Base-by-base conservation (phyloP, 2,888 invertebrate species). In the Harmothoe impar region DNA sequence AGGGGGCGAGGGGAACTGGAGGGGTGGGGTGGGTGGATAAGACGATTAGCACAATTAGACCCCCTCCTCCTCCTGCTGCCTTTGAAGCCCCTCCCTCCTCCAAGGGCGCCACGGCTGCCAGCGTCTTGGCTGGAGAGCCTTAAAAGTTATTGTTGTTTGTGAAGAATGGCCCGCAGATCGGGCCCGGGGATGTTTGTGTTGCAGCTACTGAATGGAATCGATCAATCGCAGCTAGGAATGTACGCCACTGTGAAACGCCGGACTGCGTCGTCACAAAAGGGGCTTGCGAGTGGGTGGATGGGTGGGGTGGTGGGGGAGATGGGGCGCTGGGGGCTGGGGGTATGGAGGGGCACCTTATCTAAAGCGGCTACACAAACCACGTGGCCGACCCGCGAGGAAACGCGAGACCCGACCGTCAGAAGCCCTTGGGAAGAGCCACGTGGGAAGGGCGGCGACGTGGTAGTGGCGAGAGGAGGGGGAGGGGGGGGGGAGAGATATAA, bases 331-430 rank as follows among this genome's bases (percentile, higher is more conserved):
- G 23, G 62, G 20, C 3, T 3, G 23, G 62, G 62, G 62, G 25
- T 3, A 15, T 3, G 62, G 1, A 15, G 20, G 15, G 77, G 25
- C 77, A 77, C 25, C 77, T 77, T 77, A n/a, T 77, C 77, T 77
- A 77, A 77, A 77, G 77, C 77, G 0, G 25, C 35, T 81, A 81
- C 81, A 81, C 81, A 81, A 81, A 81, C 81, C 81, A 81, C 81
- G 81, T 81, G 81, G 81, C 81, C 81, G 17, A 10, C 35, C 81
- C 43, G 20, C 35, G 23, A 43, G 43, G 81, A 23, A 33, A 35
- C 43, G 81, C 43, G 81, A 81, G 81, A 81, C 15, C 29, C 33
- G 35, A 17, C 43, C 43, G 43, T 43, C 43, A 43, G 43, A 43
- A 43, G 43, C 43, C 43, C 43, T 43, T 43, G 43, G 43, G 43